Base-by-base conservation (phyloP, 2,888 invertebrate species). In the Drosophila imparisetae region DNA sequence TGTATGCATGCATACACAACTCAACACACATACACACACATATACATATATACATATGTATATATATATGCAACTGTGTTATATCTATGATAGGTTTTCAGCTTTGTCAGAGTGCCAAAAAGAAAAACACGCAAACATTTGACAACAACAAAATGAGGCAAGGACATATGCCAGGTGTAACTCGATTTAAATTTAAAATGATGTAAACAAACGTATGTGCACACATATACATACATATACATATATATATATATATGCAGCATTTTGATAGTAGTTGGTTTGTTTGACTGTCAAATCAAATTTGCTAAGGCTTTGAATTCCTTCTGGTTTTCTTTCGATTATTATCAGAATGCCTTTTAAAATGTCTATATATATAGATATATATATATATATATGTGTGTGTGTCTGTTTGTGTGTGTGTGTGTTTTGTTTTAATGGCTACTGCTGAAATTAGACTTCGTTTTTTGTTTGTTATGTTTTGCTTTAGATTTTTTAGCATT, bases 81-180 rank as follows among this genome's bases (percentile, higher is more conserved):
- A 18, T 52, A 45, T 63, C 27, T 27, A 64, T 38, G 50, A 60
- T 54, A 48, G 58, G 30, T 38, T 54, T 42, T 68, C 10, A 48
- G 42, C 38, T 62, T 66, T 66, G 49, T 62, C 72, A 74, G 55
- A 65, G 59, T 75, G 78, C 68, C 67, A 70, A 75, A 77, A 48
- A 66, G 64, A 50, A 61, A 63, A 72, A 69, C 80, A 82, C 80
- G 83, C 80, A 87, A 81, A 68, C 80, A 72, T 61, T 58, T 66
- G 60, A 76, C 72, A 76, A 78, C 77, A 78, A 78, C 67, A 75
- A 80, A 72, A 55, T 54, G 8, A 36, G 61, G 63, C 68, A 64
- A 50, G 67, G 53, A 48, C 30, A 55, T 49, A 29, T 32, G n/a
- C 68, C 45, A 63, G 49, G 8, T 68, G 50, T 40, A 57, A 18